Evolutionary conservation across 2,797 vertebrate species (phyloP).

Genomic region (Ctenosaura bakeri): DNA sequence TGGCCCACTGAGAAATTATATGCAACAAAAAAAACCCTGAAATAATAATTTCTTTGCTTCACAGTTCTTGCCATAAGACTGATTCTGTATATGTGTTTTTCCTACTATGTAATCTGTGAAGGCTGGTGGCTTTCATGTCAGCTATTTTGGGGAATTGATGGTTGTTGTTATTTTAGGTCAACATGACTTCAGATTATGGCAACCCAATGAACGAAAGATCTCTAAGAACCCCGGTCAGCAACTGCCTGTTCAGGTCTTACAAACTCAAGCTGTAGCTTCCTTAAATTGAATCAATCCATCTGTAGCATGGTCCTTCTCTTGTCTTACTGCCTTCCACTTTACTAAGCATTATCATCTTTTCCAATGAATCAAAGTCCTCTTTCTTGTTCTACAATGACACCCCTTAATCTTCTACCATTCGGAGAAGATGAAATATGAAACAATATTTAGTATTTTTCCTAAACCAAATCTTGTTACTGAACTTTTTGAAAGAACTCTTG

Average conservation of each 20-base stretch:
- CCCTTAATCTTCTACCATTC: neutral
- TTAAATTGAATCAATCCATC: too few species aligned
- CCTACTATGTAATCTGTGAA: neutral
- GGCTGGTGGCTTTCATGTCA: too few species aligned
- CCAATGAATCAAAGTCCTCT: neutral
- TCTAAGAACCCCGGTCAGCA: too few species aligned
- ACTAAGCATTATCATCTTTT: too few species aligned
- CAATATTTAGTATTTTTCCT: neutral
- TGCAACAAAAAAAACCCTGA: neutral
- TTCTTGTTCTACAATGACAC: neutral
- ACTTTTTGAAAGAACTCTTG: neutral
- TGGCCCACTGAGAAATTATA: neutral
- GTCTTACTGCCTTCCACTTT: too few species aligned
- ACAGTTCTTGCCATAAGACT: neutral
- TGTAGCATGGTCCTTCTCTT: too few species aligned
- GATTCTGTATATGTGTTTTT: neutral
- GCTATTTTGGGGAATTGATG: too few species aligned
- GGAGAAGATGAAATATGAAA: neutral
- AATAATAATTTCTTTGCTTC: neutral
- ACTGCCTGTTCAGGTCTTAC: too few species aligned
- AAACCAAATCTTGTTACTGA: neutral
- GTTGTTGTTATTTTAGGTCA: too few species aligned
- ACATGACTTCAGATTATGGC: too few species aligned
- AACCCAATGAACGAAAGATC: too few species aligned
- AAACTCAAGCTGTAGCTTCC: too few species aligned